phyloP scores from a whole-genome alignment of 2,888 invertebrate species.

The Bedellia somnulentella region DNA sequence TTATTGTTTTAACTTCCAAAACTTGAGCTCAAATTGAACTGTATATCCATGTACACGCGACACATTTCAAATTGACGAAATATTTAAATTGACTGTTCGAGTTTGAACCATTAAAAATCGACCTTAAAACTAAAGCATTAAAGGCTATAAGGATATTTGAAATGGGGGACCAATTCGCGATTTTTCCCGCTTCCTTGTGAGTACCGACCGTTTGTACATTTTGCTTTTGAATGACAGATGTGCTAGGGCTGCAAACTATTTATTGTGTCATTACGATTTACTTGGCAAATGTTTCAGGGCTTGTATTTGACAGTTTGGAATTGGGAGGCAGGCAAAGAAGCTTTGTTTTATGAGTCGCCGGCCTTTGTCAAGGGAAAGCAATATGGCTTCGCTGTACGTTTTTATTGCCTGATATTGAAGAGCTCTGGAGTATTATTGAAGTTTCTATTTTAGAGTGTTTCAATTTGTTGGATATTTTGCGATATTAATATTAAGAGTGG shows the following conservation, averaged over 20 bases:
- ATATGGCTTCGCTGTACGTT: no score
- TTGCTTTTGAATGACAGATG: slow-evolving; percentile 60
- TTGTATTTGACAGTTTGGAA: slow-evolving; percentile 47
- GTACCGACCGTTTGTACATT: slow-evolving; percentile 60
- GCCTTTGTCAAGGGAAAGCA: no score
- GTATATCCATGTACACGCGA: slow-evolving; percentile 59
- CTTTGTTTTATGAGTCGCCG: no score
- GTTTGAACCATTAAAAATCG: slow-evolving; percentile 5
- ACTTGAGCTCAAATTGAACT: slow-evolving; percentile 49
- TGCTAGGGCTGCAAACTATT: slow-evolving; percentile 53
- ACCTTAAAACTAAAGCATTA: slow-evolving; percentile 1
- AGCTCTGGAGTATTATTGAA: no score
- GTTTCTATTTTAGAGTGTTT: no score
- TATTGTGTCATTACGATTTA: slow-evolving; percentile 52
- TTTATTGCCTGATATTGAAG: no score
- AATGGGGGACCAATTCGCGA: no score
- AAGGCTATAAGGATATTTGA: no score
- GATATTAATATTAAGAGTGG: no score
- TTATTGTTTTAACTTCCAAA: not conserved
- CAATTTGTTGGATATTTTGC: no score
- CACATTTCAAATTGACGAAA: slow-evolving; percentile 61
- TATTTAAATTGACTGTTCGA: slow-evolving; percentile 53
- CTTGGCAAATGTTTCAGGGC: slow-evolving; percentile 37
- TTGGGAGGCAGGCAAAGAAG: no score
- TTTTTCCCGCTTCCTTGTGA: slow-evolving; percentile 48